Evolutionary conservation across 2,888 invertebrate genomes (phyloP), one percentile per base, ranked within the genome.

Genomic region (Chrysomela aeneicollis): DNA sequence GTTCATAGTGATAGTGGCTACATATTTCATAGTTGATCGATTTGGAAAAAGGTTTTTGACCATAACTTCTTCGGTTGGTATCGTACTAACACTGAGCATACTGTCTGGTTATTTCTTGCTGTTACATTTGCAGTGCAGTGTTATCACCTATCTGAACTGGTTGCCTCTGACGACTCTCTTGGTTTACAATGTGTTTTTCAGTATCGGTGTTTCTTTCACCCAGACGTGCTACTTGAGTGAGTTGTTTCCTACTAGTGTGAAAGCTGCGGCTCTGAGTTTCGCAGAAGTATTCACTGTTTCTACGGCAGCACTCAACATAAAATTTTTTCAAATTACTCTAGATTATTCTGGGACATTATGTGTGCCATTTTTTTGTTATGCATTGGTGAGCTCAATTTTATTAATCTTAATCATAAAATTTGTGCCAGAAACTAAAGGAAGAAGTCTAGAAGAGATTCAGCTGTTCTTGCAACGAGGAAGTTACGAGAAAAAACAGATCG

Each of bases 351-450:
- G 87, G 49, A 60, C 50, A 15, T 86, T 89, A 73, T 87, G 88
- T 78, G 85, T 88, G 74, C 87, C 88, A 67, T 90, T 90, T 79
- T 88, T 87, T 82, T 86, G 87, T 72, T 91, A 90, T 79, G 84
- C 87, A 0, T 75, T 83, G 15, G 88, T 86, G 76, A 88, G 88
- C 12, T 78, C 88, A 21, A 63, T 88, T 60, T 89, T 89, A 0
- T 81, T 90, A 55, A 79, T 87, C 68, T 89, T 88, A 79, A 87
- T 90, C 74, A 72, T 85, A 57, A 78, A 86, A 19, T 80, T 86
- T 70, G 85, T 91, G 17, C 90, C 90, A 1, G 91, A 91, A 81
- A 90, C 90, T 1, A 90, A 89, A 78, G 89, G 90, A 61, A 90
- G 89, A 74, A 89, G 89, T 1, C 85, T 91, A 76, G 85, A 89